A percentile compares a stretch with the other conserved stretches of the same genome.
Conservation (phyloP, 2,888 invertebrate genomes). For the Drosophila merina region DNA sequence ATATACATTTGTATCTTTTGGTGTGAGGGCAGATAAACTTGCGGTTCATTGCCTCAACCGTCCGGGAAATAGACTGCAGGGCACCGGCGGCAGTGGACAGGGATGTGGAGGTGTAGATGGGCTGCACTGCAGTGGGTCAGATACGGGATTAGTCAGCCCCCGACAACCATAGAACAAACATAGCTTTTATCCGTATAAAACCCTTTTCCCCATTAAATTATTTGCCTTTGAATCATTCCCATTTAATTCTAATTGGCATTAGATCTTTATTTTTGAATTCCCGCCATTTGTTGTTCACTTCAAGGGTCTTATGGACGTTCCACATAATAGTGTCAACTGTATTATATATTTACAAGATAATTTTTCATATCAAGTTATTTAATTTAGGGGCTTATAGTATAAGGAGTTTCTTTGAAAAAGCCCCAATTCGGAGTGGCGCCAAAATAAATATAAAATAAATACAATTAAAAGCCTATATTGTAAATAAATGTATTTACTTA, state of each 20-base stretch:
- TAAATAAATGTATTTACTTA: too few species aligned
- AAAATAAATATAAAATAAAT: too few species aligned
- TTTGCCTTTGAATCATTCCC: not conserved
- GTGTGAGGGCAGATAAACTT: slow-evolving; percentile 52
- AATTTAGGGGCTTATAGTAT: not conserved
- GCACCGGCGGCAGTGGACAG: not conserved
- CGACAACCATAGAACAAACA: not conserved
- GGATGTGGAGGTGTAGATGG: slow-evolving; percentile 12
- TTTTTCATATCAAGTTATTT: not conserved
- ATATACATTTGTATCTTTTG: slow-evolving; percentile 26
- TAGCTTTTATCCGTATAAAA: not conserved
- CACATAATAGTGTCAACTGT: not conserved
- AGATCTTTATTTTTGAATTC: not conserved
- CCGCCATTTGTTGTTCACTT: not conserved
- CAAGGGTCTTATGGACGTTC: not conserved
- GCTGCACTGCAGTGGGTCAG: slow-evolving; percentile 30
- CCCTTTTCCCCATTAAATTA: not conserved
- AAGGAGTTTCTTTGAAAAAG: not conserved
- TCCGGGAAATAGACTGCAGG: slow-evolving; percentile 17
- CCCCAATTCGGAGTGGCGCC: not conserved
- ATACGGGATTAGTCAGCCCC: slow-evolving; percentile 18
- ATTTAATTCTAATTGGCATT: not conserved
- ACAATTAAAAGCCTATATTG: too few species aligned
- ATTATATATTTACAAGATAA: not conserved
- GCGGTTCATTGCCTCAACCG: slow-evolving; percentile 60